Evolutionary conservation across 1,140 invertebrate genomes (phyloP).

Genomic region (Drosophila albomicans): DNA sequence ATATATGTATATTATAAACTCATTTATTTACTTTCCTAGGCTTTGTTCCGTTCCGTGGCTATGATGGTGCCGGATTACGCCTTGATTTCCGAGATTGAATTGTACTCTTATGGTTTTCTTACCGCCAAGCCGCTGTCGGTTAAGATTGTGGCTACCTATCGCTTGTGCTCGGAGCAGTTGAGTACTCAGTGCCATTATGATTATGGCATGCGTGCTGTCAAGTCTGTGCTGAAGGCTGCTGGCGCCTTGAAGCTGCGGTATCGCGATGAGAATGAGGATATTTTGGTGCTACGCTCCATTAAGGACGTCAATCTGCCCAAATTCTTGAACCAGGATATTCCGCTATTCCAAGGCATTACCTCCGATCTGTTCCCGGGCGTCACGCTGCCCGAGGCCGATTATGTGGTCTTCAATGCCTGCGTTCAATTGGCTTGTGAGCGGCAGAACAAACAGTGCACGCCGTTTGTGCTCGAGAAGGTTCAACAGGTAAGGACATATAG

Average conservation of each 20-base stretch:
- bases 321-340: slow-evolving; percentile 94
- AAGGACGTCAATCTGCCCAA: slow-evolving; percentile 97
- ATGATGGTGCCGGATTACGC: slow-evolving; percentile 99
- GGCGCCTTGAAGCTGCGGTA: slow-evolving; percentile 95
- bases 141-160: slow-evolving; percentile 97
- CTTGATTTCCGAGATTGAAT: slow-evolving; percentile 96
- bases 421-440: slow-evolving; percentile 89
- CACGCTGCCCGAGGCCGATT: slow-evolving; percentile 90
- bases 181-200: slow-evolving; percentile 98
- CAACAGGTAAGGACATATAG: slow-evolving; percentile 85
- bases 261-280: slow-evolving; percentile 93
- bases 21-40: slow-evolving; percentile 85
- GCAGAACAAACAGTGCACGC: slow-evolving; percentile 93
- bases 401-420: slow-evolving; percentile 87
- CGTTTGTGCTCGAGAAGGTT: slow-evolving; percentile 95
- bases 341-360: slow-evolving; percentile 94
- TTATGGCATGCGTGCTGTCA: slow-evolving; percentile 96
- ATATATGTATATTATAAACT: neutral
- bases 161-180: slow-evolving; percentile 96
- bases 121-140: slow-evolving; percentile 94
- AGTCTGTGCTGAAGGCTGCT: slow-evolving; percentile 95
- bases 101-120: slow-evolving; percentile 97
- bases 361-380: slow-evolving; percentile 96
- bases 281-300: slow-evolving; percentile 94
- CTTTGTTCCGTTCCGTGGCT: slow-evolving; percentile 96